Conservation (phyloP, 1,140 invertebrate genomes). For the Diabrotica virgifera region DNA sequence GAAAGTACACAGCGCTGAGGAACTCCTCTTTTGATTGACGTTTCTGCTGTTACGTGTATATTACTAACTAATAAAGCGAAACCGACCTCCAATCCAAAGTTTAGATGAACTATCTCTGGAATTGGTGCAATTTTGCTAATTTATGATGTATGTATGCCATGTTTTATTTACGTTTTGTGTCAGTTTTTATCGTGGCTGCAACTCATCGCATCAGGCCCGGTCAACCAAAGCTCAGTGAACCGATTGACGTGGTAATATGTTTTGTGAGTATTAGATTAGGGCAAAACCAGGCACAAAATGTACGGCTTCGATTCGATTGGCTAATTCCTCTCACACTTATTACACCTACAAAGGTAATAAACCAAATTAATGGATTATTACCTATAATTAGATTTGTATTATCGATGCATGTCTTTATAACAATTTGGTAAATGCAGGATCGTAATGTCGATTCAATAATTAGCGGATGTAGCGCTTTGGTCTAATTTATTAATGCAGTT, state of each 20-base stretch:
- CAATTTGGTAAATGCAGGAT: neutral
- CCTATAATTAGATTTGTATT: neutral
- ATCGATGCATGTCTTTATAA: neutral
- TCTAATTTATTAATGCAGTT: too few species aligned
- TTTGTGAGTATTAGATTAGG: neutral
- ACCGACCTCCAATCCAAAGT: too few species aligned
- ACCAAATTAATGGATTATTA: constrained; percentile 1
- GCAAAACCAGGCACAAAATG: neutral
- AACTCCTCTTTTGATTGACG: too few species aligned
- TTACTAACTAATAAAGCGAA: too few species aligned
- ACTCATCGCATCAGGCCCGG: too few species aligned
- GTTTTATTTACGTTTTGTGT: too few species aligned
- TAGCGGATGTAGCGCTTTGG: neutral
- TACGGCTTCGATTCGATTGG: neutral
- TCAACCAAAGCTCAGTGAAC: neutral
- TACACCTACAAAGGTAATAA: neutral
- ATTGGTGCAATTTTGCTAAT: too few species aligned
- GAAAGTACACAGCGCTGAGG: too few species aligned
- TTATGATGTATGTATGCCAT: too few species aligned
- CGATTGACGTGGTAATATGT: neutral
- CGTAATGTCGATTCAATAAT: neutral
- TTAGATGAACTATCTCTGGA: too few species aligned
- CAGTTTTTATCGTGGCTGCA: too few species aligned
- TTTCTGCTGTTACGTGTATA: too few species aligned
- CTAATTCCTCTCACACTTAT: neutral